Evolutionary conservation across 2,888 invertebrate genomes (phyloP).

Genomic region (Xylota segnis): DNA sequence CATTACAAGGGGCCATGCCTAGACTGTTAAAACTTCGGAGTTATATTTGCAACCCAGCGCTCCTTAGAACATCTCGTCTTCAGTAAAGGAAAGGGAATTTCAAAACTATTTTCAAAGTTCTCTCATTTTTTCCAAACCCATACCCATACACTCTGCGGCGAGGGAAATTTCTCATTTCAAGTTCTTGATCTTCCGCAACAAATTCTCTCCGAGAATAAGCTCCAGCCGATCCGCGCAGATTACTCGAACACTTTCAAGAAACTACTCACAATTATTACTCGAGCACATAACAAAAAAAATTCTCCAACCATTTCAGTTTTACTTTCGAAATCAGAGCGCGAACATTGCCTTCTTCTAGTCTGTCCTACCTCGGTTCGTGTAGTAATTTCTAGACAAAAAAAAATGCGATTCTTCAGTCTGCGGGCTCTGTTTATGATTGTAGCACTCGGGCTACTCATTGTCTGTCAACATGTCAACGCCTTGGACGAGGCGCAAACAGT

Average conservation of each 20-base stretch:
- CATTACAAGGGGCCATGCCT: too few relatives aligned
- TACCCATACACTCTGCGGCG: too few relatives aligned
- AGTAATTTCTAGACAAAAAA: neutral
- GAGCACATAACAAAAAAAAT: slow-evolving; percentile 24
- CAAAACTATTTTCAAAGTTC: too few relatives aligned
- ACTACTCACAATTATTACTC: slow-evolving; percentile 24
- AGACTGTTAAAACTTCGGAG: too few relatives aligned
- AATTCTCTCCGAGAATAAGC: slow-evolving; percentile 10
- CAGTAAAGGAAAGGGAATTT: too few relatives aligned
- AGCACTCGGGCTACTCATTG: slow-evolving; percentile 31
- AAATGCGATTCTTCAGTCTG: slow-evolving; percentile 46
- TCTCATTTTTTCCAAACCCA: neutral
- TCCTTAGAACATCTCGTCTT: too few relatives aligned
- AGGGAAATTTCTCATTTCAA: neutral
- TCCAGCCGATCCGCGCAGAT: neutral
- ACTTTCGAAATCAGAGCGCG: slow-evolving; percentile 58
- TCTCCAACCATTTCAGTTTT: slow-evolving; percentile 54
- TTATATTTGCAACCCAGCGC: too few relatives aligned
- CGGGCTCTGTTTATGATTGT: slow-evolving; percentile 14
- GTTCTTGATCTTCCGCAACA: slow-evolving; percentile 58
- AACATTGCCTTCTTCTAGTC: slow-evolving; percentile 47
- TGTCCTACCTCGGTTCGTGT: neutral
- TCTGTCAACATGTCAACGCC: slow-evolving; percentile 33
- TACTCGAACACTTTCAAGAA: neutral
- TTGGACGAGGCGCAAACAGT: slow-evolving; percentile 24